phyloP scores from a whole-genome alignment of 2,113 vertebrate species.

The Pelvicachromis taeniatus region DNA sequence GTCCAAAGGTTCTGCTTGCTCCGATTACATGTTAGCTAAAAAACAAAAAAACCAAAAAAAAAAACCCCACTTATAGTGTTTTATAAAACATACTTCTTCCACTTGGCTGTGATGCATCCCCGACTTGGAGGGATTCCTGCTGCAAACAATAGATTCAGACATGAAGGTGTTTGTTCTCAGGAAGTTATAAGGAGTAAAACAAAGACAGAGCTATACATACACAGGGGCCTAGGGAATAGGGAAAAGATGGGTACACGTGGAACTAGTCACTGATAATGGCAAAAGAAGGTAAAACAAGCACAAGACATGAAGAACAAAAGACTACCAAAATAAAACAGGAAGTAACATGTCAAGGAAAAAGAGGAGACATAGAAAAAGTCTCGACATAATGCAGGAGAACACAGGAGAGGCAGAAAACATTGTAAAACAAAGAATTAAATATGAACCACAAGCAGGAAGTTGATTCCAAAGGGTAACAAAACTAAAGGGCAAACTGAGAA shows the following conservation, averaged over 20 bases:
- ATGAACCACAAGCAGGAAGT: accelerated
- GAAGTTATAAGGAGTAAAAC: neutral
- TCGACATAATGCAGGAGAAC: neutral
- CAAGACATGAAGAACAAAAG: neutral
- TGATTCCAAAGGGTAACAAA: neutral
- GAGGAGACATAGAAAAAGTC: neutral
- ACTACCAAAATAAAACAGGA: neutral
- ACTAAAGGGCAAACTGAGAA: neutral
- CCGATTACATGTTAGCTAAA: no score
- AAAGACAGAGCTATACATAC: neutral
- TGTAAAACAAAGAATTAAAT: neutral
- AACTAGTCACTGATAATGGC: neutral
- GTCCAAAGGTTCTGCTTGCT: no score
- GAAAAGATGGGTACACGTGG: neutral
- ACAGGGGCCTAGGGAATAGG: neutral
- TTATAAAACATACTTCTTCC: neutral
- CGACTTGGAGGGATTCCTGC: neutral
- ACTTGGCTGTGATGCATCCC: neutral
- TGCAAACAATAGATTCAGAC: neutral
- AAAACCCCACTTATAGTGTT: no score
- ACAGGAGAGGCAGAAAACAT: neutral
- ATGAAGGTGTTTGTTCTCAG: neutral
- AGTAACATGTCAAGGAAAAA: neutral
- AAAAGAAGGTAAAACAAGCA: neutral
- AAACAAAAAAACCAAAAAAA: no score